Conservation (phyloP, 2,113 vertebrate genomes). For the Oophaga pumilio region DNA sequence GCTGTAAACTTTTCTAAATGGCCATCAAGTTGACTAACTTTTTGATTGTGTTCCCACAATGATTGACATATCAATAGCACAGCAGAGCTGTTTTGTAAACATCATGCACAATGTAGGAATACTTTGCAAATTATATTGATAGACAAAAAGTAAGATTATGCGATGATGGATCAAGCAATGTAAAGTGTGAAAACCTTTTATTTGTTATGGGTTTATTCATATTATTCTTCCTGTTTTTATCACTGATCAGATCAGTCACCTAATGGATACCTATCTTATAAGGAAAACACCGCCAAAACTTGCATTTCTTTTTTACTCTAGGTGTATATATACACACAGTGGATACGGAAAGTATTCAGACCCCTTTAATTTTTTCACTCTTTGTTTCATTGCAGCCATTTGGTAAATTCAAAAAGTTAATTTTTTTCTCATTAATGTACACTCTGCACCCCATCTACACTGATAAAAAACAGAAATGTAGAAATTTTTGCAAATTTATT, state of each 20-base stretch:
- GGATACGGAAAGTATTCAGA: no score
- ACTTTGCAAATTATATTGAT: neutral
- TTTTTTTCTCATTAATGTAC: no score
- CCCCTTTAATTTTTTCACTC: no score
- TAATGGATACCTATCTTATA: no score
- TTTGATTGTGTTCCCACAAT: neutral
- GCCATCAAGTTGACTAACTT: neutral
- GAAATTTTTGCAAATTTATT: no score
- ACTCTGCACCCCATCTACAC: no score
- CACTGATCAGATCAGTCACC: neutral
- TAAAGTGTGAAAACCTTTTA: neutral
- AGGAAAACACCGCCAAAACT: no score
- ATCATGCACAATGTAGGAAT: neutral
- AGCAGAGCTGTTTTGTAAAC: neutral
- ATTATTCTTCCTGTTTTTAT: neutral
- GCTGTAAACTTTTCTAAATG: neutral
- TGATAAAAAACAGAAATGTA: no score
- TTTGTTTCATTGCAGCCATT: no score
- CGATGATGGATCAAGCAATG: neutral
- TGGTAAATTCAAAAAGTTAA: no score
- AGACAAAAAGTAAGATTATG: neutral
- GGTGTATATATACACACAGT: neutral
- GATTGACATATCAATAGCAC: neutral
- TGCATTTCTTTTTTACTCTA: no score
- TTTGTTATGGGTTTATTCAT: neutral